phyloP scores from a whole-genome alignment of 2,113 vertebrate species.

The Acrocephalus arundinaceus region DNA sequence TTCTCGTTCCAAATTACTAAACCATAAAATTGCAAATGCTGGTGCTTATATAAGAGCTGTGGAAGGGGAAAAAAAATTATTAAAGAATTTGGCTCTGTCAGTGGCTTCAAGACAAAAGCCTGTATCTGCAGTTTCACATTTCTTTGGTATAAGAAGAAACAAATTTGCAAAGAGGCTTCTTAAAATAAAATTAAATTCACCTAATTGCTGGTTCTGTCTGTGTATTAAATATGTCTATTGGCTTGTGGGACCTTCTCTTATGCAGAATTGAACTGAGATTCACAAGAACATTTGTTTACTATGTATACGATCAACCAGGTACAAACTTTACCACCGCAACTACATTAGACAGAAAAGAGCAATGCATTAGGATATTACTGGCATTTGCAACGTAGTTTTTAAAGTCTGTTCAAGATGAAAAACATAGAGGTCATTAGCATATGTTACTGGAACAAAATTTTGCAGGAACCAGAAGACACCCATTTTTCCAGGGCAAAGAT shows the following conservation, averaged over 20 bases:
- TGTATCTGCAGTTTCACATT: not conserved
- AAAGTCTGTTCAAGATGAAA: not conserved
- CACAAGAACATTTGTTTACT: not conserved
- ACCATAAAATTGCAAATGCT: not conserved
- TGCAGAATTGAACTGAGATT: conserved; percentile 29
- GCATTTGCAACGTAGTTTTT: not conserved
- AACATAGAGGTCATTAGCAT: not conserved
- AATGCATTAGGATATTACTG: not conserved
- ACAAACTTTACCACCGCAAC: not conserved
- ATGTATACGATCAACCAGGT: not conserved
- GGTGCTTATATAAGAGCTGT: not conserved
- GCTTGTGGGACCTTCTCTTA: conserved; percentile 42
- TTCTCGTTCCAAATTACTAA: not conserved
- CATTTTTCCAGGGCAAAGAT: not conserved
- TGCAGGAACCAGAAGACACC: not conserved
- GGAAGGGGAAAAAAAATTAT: not conserved
- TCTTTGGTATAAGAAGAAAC: not conserved
- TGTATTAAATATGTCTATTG: not conserved
- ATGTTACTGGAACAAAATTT: not conserved
- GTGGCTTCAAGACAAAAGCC: not conserved
- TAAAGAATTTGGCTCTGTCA: not conserved
- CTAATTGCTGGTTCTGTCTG: not conserved
- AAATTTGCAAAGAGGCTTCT: not conserved
- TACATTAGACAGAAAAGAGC: not conserved
- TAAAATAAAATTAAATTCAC: not conserved